phyloP scores from a whole-genome alignment of 2,888 invertebrate genomes.

The Drosophila rubida region DNA sequence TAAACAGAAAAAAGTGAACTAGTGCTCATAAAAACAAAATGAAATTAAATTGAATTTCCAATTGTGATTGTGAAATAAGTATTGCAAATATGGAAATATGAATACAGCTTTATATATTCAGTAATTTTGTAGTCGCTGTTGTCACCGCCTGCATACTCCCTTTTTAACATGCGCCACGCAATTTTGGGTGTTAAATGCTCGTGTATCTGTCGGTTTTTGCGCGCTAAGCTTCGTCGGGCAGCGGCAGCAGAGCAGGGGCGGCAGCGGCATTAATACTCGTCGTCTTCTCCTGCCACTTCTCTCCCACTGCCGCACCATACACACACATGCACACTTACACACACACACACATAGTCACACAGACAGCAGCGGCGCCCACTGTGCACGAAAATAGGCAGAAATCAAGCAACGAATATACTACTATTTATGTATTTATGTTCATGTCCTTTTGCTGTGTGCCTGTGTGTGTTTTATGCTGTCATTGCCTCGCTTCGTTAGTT shows the following conservation, averaged over 20 bases:
- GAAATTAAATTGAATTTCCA: slow-evolving; percentile 42
- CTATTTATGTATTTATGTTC: slow-evolving; percentile 69
- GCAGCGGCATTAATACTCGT: slow-evolving; percentile 75
- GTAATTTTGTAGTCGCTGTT: slow-evolving; percentile 23
- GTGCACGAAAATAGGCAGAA: slow-evolving; percentile 66
- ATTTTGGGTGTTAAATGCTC: slow-evolving; percentile 81
- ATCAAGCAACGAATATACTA: slow-evolving; percentile 64
- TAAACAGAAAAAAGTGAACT: slow-evolving; percentile 35
- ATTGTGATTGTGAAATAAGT: slow-evolving; percentile 17
- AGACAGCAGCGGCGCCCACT: slow-evolving; percentile 32
- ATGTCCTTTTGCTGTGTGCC: slow-evolving; percentile 47
- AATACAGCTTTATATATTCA: slow-evolving; percentile 13
- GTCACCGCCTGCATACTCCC: slow-evolving; percentile 43
- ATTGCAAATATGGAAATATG: slow-evolving; percentile 4
- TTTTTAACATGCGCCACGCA: slow-evolving; percentile 76
- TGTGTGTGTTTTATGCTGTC: slow-evolving; percentile 54
- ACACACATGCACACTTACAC: slow-evolving; percentile 7
- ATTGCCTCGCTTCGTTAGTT: slow-evolving; percentile 73
- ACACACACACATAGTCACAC: slow-evolving; percentile 7
- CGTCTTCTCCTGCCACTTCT: slow-evolving; percentile 38
- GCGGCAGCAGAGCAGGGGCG: slow-evolving; percentile 21
- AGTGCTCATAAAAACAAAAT: slow-evolving; percentile 32
- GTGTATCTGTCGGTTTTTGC: slow-evolving; percentile 81
- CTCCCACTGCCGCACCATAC: slow-evolving; percentile 22
- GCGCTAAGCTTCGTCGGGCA: slow-evolving; percentile 64